Percentiles rank a stretch among this genome's conserved stretches.
These are phyloP conservation scores for Colaptes auratus DNA, from an alignment of 2,113 vertebrate genomes.

Conservation along the genomic window DNA sequence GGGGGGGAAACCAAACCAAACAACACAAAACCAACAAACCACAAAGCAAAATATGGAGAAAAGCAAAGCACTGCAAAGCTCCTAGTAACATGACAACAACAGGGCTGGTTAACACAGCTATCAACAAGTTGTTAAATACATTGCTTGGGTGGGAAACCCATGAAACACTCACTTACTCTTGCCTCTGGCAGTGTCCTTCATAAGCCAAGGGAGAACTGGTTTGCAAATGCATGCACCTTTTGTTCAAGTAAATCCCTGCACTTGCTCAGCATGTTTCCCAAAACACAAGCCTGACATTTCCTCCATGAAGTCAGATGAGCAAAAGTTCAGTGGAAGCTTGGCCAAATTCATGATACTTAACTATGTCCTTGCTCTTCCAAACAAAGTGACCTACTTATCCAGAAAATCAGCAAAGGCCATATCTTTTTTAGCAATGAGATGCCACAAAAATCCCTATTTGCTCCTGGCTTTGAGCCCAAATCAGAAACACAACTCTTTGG, in stretches of 20 bases:
- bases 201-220: background rate
- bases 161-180: background rate
- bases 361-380: background rate
- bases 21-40: background rate
- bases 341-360: background rate
- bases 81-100: background rate
- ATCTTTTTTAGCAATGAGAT: background rate
- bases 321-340: background rate
- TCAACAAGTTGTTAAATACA: background rate
- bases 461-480: background rate
- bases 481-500: background rate
- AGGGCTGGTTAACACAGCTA: background rate
- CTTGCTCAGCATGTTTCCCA: background rate
- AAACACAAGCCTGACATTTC: background rate
- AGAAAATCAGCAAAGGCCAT: background rate
- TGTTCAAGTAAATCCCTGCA: background rate
- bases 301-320: background rate
- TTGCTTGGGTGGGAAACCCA: background rate
- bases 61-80: background rate
- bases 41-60: background rate
- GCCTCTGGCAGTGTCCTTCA: background rate
- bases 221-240: background rate
- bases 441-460: background rate
- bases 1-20: background rate
- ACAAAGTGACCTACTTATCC: background rate